phyloP scores from a whole-genome alignment of 2,113 vertebrate species.

The Alosa alosa region DNA sequence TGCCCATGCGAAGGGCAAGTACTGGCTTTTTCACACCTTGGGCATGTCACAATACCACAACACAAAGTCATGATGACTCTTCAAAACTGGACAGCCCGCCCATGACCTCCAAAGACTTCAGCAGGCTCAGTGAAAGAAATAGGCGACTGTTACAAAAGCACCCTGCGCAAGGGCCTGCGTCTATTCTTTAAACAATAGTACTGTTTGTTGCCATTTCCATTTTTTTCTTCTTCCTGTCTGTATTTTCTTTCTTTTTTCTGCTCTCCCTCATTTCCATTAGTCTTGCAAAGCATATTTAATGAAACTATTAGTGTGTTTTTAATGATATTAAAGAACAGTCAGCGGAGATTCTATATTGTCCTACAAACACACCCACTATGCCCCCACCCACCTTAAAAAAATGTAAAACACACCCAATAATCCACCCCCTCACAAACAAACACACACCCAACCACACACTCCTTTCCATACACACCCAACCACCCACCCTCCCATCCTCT shows the following conservation, averaged over 20 bases:
- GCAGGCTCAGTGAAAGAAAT: background rate
- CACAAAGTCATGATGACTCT: background rate
- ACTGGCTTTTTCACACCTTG: background rate
- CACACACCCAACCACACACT: background rate
- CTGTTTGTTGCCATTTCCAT: background rate
- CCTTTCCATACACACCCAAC: background rate
- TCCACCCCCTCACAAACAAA: slow-evolving; percentile 9
- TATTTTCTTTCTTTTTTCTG: background rate
- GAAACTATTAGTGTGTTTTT: slow-evolving; percentile 13
- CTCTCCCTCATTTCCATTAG: background rate
- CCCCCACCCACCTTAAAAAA: background rate
- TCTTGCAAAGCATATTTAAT: background rate
- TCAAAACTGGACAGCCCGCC: too few species aligned
- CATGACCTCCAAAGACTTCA: background rate
- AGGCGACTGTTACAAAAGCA: background rate
- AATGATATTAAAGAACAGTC: background rate
- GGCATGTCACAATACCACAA: background rate
- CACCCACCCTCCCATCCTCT: background rate
- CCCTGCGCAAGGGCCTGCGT: background rate
- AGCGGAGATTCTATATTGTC: background rate
- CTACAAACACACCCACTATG: background rate
- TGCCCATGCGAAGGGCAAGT: background rate
- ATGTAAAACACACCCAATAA: background rate
- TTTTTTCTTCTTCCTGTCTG: background rate
- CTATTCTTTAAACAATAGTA: background rate